Evolutionary conservation across 2,888 invertebrate species (phyloP), one percentile per base, ranked within the genome.

Genomic region (Nomada flava): DNA sequence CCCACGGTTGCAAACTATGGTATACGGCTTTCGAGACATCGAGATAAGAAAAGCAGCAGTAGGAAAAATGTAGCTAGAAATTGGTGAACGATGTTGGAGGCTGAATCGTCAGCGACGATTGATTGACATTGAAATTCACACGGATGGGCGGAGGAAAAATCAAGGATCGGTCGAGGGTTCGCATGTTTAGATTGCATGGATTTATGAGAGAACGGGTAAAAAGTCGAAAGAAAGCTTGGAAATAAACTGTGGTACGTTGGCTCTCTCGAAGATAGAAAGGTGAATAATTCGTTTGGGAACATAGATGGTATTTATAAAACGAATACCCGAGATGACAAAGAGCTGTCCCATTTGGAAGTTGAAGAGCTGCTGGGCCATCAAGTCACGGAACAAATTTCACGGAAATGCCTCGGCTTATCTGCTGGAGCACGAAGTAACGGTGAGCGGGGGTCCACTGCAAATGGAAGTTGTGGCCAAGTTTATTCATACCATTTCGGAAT

Each of bases 401-500:
- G 82, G 73, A 10, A 68, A 80, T 42, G 57, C 75, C 18, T 63
- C 84, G 59, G 63, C 79, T 29, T 90, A 85, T 62, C 74, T 91
- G 59, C 83, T 92, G 78, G 91, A 92, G 68, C 92, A 92, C 81
- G 90, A 91, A 65, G 89, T 92, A 23, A 86, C 88, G 23, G 84
- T 92, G 23, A 87, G 85, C 29, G 89, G 88, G 44, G 87, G 88
- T 1, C 82, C 84, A 1, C 79, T 87, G 36, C 88, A 81, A 44
- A 84, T 92, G 52, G 91, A 92, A 83, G 71, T 92, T 10, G 86
- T 91, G 36, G 92, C 90, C 18, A 89, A 87, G 77, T 92, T 92
- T 73, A 82, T 91, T 44, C 90, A 92, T 69, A 84, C 88, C n/a
- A 72, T 91, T 53, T 86, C 82, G 60, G 84, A 85, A 44, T 70